phyloP scores from a whole-genome alignment of 1,140 invertebrate species.

The Platorchestia sp. region DNA sequence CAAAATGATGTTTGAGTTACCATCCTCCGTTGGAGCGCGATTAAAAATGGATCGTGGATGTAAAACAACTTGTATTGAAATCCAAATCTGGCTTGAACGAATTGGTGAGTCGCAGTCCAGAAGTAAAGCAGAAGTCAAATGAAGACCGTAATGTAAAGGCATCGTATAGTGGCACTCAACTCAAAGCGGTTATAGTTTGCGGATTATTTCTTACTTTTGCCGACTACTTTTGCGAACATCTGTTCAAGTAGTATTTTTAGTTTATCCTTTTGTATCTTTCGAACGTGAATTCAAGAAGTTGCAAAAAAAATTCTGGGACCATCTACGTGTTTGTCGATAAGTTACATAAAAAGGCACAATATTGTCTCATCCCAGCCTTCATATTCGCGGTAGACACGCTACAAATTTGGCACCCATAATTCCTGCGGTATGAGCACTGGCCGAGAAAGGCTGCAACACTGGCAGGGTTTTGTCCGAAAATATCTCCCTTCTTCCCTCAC shows the following conservation, averaged over 20 bases:
- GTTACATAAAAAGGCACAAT: neutral
- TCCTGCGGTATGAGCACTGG: neutral
- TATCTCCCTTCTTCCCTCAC: neutral
- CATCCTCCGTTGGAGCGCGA: neutral
- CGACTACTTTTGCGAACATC: too few species aligned
- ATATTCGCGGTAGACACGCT: neutral
- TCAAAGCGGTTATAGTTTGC: neutral
- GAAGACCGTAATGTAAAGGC: neutral
- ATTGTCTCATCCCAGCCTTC: neutral
- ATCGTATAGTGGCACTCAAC: too few species aligned
- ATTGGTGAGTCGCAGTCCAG: neutral
- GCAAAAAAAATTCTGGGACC: neutral
- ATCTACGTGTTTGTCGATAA: neutral
- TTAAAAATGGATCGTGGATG: neutral
- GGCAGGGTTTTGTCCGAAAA: neutral
- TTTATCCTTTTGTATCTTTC: too few species aligned
- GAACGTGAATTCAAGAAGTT: neutral
- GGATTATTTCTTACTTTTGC: neutral
- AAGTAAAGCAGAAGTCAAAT: neutral
- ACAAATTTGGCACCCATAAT: neutral
- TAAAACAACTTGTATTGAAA: neutral
- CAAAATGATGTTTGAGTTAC: neutral
- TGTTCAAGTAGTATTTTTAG: too few species aligned
- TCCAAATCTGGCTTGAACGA: neutral
- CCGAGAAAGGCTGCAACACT: neutral